phyloP scores from a whole-genome alignment of 2,888 invertebrate species.

The Flexamia atlantica region DNA sequence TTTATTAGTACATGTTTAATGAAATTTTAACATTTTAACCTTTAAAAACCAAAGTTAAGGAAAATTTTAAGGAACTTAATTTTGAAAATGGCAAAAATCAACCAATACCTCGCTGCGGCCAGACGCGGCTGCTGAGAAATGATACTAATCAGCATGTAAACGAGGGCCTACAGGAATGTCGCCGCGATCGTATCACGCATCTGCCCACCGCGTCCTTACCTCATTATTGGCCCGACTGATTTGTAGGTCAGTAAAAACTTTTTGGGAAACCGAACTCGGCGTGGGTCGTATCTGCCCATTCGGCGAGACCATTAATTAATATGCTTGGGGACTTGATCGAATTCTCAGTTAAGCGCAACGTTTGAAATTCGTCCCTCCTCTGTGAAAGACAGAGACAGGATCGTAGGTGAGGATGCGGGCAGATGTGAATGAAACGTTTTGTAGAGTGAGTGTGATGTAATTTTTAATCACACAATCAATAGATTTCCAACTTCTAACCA shows the following conservation, averaged over 20 bases:
- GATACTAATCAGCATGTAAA: conserved; percentile 55
- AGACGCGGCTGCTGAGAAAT: conserved; percentile 20
- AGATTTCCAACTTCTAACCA: too few species aligned
- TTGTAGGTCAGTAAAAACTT: conserved; percentile 55
- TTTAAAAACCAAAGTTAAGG: too few species aligned
- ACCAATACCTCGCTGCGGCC: neutral
- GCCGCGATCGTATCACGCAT: conserved; percentile 47
- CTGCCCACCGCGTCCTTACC: conserved; percentile 46
- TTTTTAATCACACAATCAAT: too few species aligned
- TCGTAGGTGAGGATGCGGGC: too few species aligned
- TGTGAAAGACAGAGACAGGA: too few species aligned
- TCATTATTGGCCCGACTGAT: conserved; percentile 57
- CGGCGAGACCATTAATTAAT: conserved; percentile 15
- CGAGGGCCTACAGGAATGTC: conserved; percentile 42
- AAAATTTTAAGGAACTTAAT: neutral
- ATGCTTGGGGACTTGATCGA: neutral
- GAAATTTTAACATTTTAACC: too few species aligned
- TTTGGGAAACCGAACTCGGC: conserved; percentile 12
- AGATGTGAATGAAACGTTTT: too few species aligned
- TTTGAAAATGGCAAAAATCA: conserved; percentile 27
- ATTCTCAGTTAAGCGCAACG: neutral
- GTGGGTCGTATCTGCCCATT: conserved; percentile 48
- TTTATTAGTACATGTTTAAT: too few species aligned
- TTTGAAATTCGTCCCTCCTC: too few species aligned
- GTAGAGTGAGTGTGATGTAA: too few species aligned